Evolutionary conservation across 2,888 invertebrate genomes (phyloP).

Genomic region (Latheticus oryzae): DNA sequence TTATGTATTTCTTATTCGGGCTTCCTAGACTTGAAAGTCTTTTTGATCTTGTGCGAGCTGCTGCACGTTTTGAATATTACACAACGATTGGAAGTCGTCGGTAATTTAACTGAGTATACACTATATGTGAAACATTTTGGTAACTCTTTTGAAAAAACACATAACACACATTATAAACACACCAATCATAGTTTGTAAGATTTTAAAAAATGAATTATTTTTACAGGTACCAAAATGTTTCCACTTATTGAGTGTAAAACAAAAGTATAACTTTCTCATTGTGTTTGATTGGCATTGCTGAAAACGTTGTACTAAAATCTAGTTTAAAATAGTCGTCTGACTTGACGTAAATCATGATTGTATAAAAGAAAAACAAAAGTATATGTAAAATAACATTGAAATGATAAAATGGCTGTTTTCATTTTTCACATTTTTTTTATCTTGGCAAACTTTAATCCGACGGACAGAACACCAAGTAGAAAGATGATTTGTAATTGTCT

Average conservation of each 20-base stretch:
- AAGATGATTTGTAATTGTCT: constrained; percentile 52
- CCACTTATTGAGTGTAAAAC: constrained; percentile 35
- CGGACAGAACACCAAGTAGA: constrained; percentile 57
- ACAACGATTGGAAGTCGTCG: constrained; percentile 51
- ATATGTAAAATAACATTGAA: constrained; percentile 60
- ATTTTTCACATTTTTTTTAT: constrained; percentile 3
- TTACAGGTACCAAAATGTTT: constrained; percentile 32
- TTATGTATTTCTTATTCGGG: constrained; percentile 53
- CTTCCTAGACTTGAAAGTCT: constrained; percentile 54
- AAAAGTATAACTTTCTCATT: constrained; percentile 42
- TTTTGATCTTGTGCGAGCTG: constrained; percentile 52
- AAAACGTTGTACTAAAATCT: constrained; percentile 48
- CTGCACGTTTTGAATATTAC: constrained; percentile 49
- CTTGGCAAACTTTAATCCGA: constrained; percentile 9
- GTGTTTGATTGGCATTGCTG: constrained; percentile 55
- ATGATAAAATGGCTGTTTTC: constrained; percentile 49
- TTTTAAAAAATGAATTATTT: constrained; percentile 26
- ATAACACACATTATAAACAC: constrained; percentile 37
- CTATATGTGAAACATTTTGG: constrained; percentile 44
- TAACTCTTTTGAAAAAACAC: constrained; percentile 17
- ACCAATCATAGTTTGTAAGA: constrained; percentile 41
- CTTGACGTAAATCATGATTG: constrained; percentile 59
- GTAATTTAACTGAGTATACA: constrained; percentile 57
- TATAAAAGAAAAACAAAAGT: too few relatives aligned
- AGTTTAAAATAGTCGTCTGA: constrained; percentile 56